phyloP scores from a whole-genome alignment of 2,797 vertebrate species.

The Myotis vivesi region DNA sequence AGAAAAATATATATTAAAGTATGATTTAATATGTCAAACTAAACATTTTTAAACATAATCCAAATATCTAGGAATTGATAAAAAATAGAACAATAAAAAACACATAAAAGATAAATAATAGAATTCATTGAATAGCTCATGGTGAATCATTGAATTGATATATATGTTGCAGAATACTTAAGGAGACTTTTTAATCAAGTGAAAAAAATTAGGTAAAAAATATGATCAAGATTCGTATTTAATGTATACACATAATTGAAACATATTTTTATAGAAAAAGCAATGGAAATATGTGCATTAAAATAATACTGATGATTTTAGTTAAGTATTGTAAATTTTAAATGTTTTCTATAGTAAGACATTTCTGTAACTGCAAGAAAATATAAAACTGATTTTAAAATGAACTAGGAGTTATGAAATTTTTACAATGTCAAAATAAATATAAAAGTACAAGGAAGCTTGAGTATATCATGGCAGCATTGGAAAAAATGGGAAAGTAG shows the following conservation, averaged over 20 bases:
- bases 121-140: neutral
- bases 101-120: neutral
- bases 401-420: neutral
- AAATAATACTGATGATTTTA: neutral
- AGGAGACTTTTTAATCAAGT: neutral
- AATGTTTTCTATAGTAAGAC: slow-evolving; percentile 4
- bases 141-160: neutral
- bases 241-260: neutral
- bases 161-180: neutral
- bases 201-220: neutral
- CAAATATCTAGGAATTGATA: neutral
- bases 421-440: neutral
- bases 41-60: neutral
- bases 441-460: neutral
- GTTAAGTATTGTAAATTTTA: neutral
- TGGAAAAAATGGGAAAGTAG: neutral
- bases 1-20: neutral
- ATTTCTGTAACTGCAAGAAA: neutral
- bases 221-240: neutral
- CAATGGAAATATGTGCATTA: neutral
- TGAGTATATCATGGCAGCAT: neutral
- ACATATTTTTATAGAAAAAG: neutral
- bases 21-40: neutral
- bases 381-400: neutral
- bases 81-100: neutral